Evolutionary conservation across 2,113 vertebrate species (phyloP), one percentile per base, ranked within the genome.

Genomic region (Cranoglanis bouderius): DNA sequence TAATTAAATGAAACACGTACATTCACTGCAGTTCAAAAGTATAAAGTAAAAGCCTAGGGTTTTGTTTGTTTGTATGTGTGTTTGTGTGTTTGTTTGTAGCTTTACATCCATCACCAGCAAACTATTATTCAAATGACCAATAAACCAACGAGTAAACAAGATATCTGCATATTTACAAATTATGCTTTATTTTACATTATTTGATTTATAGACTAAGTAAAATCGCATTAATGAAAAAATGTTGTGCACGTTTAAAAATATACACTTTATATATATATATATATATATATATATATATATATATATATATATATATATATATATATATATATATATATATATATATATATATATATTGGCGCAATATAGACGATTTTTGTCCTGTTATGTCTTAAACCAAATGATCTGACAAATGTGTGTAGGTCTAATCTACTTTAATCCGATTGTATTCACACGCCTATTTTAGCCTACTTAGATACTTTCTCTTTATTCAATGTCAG

Each of bases 341-440:
- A n/a, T n/a, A n/a, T n/a, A n/a, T n/a, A n/a, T n/a, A n/a, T n/a
- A n/a, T n/a, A n/a, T n/a, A 43, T 72, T 53, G 14, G 55, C 35
- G 24, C 4, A 16, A 18, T 40, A 21, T 32, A 63, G 21, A 24
- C 18, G 65, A 49, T 88, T 85, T 46, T n/a, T 80, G 46, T 86
- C 84, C 29, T 35, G 19, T 82, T 67, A 1, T 63, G 21, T 46
- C 87, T 84, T 46, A 86, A 83, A 85, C 57, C 65, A 88, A 82
- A 91, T 87, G 74, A 88, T 88, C 43, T 89, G 86, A 77, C 49
- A 85, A 85, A 86, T 72, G 80, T 88, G 32, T 84, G 38, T 32
- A 86, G 35, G 49, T 18, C 86, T 90, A 91, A 91, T 90, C 89
- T 87, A 6, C 32, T 90, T 82, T 91, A 91, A 91, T 91, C 90